Base-by-base conservation (phyloP, 1,140 invertebrate species). In the Drosophila sulfurigaster region DNA sequence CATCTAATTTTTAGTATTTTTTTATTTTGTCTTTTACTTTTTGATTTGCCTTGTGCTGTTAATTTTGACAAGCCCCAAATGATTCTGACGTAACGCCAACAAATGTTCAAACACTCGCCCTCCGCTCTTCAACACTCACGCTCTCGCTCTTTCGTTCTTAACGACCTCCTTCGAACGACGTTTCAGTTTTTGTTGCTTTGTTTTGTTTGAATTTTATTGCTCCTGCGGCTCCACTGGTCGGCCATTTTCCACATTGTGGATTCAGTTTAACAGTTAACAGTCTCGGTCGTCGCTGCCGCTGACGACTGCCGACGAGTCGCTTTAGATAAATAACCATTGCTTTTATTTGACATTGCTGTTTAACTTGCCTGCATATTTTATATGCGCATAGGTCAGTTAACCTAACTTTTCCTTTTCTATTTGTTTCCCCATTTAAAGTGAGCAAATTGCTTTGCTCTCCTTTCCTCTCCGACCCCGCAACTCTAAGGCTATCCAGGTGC, bases 311-410 rank as follows among this genome's bases (percentile, higher is more conserved):
- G 54, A 11, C 25, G 20, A 25, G 46, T 35, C 41, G 30, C 59
- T 10, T 28, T 63, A 38, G n/a, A 20, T 43, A 65, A 72, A 76
- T 38, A 69, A 63, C 30, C 66, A 59, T 67, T 79, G 43, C 49
- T 69, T 75, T 67, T 79, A 74, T 65, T 71, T 74, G 70, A 69
- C 66, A 74, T 80, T 70, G 66, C 65, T 89, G 74, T 88, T 88
- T 89, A 89, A 88, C 83, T 89, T 83, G 67, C 67, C 74, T 89
- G 85, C 77, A 87, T 88, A 83, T 88, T 87, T 87, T 54, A 88
- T 88, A 82, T 83, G 82, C 87, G 83, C 83, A 70, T 88, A 88
- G 83, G 83, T 88, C 83, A 88, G 83, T 88, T 88, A 89, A 81
- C 63, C 57, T 52, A 59, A 52, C 68, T 71, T 67, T 72, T 68